phyloP scores from a whole-genome alignment of 2,888 invertebrate species.

The Platycnemis pennipes region DNA sequence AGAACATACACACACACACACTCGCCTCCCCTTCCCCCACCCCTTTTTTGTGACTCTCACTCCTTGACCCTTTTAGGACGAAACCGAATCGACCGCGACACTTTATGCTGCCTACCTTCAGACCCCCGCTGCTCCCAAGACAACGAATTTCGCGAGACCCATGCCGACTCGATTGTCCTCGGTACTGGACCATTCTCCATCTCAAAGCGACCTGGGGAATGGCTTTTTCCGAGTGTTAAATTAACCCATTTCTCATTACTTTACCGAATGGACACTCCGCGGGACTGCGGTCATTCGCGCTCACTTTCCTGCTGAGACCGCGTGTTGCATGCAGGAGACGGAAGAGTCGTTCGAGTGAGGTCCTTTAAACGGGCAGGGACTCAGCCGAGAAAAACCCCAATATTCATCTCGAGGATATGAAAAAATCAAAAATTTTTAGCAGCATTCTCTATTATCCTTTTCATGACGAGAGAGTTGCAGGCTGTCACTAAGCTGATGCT shows the following conservation, averaged over 20 bases:
- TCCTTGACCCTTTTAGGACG: conserved; percentile 48
- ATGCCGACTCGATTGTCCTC: not conserved
- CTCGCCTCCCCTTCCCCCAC: too few relatives aligned
- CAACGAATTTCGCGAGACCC: not conserved
- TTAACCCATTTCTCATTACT: not conserved
- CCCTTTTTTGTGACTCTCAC: not conserved
- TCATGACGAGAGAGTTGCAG: too few relatives aligned
- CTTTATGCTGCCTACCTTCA: not conserved
- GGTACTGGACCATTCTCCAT: not conserved
- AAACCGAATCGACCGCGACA: not conserved
- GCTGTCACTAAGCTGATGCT: too few relatives aligned
- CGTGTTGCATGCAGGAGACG: not conserved
- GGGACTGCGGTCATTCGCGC: not conserved
- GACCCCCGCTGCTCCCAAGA: not conserved
- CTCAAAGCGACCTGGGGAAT: not conserved
- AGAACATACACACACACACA: too few relatives aligned
- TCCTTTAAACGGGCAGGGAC: not conserved
- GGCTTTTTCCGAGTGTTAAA: not conserved
- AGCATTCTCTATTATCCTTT: too few relatives aligned
- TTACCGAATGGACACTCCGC: not conserved
- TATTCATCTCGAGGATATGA: too few relatives aligned
- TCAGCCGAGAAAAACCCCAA: not conserved
- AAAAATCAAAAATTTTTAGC: too few relatives aligned
- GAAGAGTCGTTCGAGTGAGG: not conserved
- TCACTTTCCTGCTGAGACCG: not conserved